Evolutionary conservation across 2,113 vertebrate genomes (phyloP).

Genomic region (Addax nasomaculatus): DNA sequence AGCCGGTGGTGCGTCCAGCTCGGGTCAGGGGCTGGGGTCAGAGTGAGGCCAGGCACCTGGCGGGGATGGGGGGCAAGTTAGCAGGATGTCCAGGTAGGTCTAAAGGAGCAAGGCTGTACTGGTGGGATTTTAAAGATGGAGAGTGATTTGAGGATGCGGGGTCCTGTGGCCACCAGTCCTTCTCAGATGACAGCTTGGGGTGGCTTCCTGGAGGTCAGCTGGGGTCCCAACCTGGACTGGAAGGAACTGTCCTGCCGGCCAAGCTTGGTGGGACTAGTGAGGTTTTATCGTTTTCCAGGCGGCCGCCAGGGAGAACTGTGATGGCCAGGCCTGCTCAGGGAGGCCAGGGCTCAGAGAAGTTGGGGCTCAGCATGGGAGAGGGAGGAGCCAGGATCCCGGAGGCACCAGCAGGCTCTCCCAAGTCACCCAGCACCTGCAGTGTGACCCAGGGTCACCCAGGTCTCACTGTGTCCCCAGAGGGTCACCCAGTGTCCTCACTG

Average conservation of each 20-base stretch:
- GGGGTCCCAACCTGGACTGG: neutral
- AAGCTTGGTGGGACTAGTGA: fast-evolving
- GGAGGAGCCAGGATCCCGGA: neutral
- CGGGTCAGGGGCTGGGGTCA: neutral
- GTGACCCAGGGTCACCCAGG: neutral
- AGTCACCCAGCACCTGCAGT: neutral
- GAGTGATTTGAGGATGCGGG: too few species aligned
- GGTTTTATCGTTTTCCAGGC: fast-evolving
- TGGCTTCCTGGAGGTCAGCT: fast-evolving
- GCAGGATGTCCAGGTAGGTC: neutral
- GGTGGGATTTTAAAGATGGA: neutral
- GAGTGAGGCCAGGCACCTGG: neutral
- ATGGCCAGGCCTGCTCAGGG: neutral
- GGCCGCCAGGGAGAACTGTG: neutral
- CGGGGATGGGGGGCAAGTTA: neutral
- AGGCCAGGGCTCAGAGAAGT: too few species aligned
- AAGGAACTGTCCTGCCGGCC: fast-evolving
- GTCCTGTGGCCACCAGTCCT: fast-evolving
- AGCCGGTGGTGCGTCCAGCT: fast-evolving
- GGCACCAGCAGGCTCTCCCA: neutral
- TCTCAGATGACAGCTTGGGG: neutral
- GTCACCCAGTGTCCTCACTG: too few species aligned
- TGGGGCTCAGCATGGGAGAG: neutral
- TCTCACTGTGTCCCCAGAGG: fast-evolving
- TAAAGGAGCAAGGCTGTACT: neutral